These are phyloP conservation scores for Takifugu bimaculatus DNA, from an alignment of 2,113 vertebrate genomes.

Conservation along the genomic window DNA sequence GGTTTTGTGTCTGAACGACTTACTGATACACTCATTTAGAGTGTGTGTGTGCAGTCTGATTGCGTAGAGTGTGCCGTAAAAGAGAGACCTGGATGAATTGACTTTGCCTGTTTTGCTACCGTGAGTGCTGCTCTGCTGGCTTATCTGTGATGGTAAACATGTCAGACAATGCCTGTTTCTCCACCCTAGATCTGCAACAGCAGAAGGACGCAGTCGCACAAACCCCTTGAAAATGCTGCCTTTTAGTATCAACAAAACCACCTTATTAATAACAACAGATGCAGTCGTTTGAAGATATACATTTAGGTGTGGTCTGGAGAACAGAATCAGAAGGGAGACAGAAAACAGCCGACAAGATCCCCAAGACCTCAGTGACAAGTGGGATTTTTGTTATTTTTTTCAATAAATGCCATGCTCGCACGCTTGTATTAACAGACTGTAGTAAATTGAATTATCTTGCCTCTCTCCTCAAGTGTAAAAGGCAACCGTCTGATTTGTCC, in stretches of 20 bases:
- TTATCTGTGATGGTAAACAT: slow-evolving; percentile 61
- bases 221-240: not conserved
- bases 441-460: not conserved
- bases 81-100: slow-evolving; percentile 43
- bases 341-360: slow-evolving; percentile 5
- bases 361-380: slow-evolving; percentile 20
- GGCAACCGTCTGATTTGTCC: no score
- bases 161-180: slow-evolving; percentile 37
- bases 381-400: not conserved
- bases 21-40: slow-evolving; percentile 28
- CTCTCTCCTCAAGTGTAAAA: not conserved
- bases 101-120: slow-evolving; percentile 42
- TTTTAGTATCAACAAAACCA: no score
- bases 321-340: not conserved
- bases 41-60: slow-evolving; percentile 37
- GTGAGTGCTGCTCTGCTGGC: slow-evolving; percentile 52
- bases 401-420: slow-evolving; percentile 10
- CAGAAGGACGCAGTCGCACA: not conserved
- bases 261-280: no score
- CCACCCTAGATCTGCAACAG: slow-evolving; percentile 33
- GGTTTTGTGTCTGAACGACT: slow-evolving; percentile 22
- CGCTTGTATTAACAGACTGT: slow-evolving; percentile 1
- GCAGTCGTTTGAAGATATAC: no score
- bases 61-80: slow-evolving; percentile 52
- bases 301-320: no score